Conservation (phyloP, 2,797 vertebrate genomes). For the Enteromius viviparus region DNA sequence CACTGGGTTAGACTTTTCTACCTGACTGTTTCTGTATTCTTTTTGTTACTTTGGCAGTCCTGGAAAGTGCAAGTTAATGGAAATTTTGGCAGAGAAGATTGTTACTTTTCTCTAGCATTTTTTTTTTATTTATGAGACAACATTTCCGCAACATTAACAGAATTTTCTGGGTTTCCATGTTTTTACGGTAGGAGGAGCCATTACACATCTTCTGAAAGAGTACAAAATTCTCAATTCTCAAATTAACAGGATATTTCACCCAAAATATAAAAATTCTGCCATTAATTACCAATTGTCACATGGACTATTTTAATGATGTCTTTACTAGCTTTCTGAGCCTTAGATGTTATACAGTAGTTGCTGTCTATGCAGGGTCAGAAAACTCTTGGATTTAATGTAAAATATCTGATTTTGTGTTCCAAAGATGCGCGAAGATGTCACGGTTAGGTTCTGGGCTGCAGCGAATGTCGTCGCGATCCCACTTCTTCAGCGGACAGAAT, state of each 20-base stretch:
- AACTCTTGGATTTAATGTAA: neutral
- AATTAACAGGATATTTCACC: neutral
- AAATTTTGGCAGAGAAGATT: neutral
- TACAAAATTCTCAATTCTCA: neutral
- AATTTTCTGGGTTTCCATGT: neutral
- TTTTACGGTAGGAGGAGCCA: neutral
- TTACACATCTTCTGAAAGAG: neutral
- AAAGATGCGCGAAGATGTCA: neutral
- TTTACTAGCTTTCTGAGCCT: neutral
- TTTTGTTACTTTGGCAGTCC: constrained; percentile 8
- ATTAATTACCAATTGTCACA: neutral
- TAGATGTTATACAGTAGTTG: neutral
- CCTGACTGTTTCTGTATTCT: neutral
- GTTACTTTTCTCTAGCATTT: no score
- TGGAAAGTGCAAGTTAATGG: neutral
- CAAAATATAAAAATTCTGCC: neutral
- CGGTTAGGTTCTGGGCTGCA: no score
- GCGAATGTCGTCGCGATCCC: no score
- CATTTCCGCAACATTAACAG: neutral
- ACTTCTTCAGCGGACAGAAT: no score
- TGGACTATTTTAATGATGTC: neutral
- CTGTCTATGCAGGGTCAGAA: neutral
- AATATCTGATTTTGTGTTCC: neutral
- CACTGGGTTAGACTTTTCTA: neutral
- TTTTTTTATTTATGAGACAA: no score